Percentiles rank a stretch among this genome's conserved stretches.
phyloP scores from a whole-genome alignment of 64 coral and sea anemone genomes.

The Actinia tenebrosa region DNA sequence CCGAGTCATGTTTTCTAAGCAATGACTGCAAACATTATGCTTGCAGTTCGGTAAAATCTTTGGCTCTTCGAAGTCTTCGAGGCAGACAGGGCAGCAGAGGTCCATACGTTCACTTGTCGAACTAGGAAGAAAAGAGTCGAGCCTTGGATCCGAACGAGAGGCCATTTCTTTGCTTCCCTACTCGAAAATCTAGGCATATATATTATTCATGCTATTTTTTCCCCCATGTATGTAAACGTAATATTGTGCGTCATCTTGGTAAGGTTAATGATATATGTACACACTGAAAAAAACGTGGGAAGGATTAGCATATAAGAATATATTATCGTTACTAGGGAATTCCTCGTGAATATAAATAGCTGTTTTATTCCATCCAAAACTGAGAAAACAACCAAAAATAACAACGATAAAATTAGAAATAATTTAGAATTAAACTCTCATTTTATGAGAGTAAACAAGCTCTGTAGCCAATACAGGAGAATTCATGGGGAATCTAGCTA shows the following conservation, averaged over 20 bases:
- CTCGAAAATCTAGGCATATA: neutral
- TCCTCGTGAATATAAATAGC: neutral
- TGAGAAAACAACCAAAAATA: too few relatives aligned
- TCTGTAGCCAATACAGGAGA: too few relatives aligned
- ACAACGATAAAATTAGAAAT: too few relatives aligned
- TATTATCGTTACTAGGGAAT: neutral
- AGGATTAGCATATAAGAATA: neutral
- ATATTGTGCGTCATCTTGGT: neutral
- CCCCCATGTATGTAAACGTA: neutral
- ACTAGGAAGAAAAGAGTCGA: neutral
- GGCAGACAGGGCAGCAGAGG: constrained; percentile 37
- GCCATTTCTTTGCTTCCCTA: neutral
- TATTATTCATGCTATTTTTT: neutral
- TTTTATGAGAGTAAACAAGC: too few relatives aligned
- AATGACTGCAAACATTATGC: constrained; percentile 54
- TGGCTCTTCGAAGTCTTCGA: constrained; percentile 59
- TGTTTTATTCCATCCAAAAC: neutral
- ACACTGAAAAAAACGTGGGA: neutral
- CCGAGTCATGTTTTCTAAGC: constrained; percentile 51
- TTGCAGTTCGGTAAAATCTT: constrained; percentile 50
- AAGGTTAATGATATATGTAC: neutral
- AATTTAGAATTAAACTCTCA: too few relatives aligned
- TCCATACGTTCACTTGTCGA: neutral
- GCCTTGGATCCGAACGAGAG: neutral
- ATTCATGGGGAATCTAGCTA: too few relatives aligned